A percentile compares a stretch with the other conserved stretches of the same genome.
These are phyloP conservation scores for Poecile atricapillus DNA, from an alignment of 2,113 vertebrate species.

Conservation along the genomic window DNA sequence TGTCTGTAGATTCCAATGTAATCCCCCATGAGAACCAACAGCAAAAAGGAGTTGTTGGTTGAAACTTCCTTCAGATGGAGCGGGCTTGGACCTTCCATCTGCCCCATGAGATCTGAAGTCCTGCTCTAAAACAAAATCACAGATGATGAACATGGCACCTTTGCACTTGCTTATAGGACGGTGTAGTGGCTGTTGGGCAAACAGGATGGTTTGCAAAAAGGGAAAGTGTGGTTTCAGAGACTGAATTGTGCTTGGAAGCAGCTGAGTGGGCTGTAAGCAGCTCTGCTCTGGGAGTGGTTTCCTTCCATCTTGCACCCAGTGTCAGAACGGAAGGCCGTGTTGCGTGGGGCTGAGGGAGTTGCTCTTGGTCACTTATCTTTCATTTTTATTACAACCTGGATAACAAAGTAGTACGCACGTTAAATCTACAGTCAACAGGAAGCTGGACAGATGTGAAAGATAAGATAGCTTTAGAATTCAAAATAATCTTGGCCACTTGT, in stretches of 20 bases:
- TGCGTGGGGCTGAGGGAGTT: neutral
- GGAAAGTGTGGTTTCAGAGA: neutral
- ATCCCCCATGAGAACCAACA: neutral
- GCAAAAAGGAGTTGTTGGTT: neutral
- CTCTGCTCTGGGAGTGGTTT: conserved; percentile 26
- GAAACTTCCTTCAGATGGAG: neutral
- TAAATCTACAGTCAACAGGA: conserved; percentile 52
- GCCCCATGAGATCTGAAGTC: neutral
- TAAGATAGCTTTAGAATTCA: conserved; percentile 38
- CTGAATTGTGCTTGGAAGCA: neutral
- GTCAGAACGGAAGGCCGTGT: neutral
- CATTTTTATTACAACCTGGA: conserved; percentile 21
- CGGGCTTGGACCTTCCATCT: neutral
- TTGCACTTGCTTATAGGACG: neutral
- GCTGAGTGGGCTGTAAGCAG: neutral
- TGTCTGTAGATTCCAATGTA: neutral
- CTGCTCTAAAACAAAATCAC: neutral
- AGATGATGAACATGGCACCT: neutral
- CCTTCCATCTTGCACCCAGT: neutral
- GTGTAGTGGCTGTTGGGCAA: neutral
- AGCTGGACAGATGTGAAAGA: conserved; percentile 36
- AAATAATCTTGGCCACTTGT: neutral
- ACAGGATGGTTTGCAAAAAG: neutral
- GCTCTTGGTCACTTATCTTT: conserved; percentile 7
- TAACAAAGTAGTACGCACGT: neutral